These are phyloP conservation scores for Lipophrys pholis DNA, from an alignment of 2,113 vertebrate species.

Conservation along the genomic window DNA sequence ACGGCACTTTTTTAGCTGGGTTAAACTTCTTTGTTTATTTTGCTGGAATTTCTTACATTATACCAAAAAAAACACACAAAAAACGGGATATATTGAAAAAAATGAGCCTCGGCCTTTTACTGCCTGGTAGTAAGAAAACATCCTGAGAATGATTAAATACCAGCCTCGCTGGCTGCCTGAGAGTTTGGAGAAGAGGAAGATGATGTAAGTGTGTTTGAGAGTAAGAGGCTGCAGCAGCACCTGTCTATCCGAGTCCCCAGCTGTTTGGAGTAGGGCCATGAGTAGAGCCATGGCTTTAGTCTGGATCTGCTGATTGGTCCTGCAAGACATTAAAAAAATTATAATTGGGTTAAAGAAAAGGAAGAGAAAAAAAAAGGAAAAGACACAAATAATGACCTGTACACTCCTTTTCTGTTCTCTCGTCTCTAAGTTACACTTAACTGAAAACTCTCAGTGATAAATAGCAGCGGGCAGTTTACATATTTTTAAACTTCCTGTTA, in stretches of 20 bases:
- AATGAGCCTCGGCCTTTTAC: neutral
- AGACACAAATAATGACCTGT: neutral
- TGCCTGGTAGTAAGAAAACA: neutral
- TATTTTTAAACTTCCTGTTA: slow-evolving; percentile 38
- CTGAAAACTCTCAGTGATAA: neutral
- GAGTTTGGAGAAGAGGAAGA: neutral
- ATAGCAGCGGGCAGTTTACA: neutral
- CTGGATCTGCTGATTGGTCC: slow-evolving; percentile 92
- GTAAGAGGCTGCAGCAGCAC: slow-evolving; percentile 65
- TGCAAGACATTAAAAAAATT: slow-evolving; percentile 51
- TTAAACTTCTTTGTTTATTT: no score
- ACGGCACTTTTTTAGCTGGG: no score
- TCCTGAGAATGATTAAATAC: neutral
- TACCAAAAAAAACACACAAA: neutral
- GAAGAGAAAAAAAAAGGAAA: neutral
- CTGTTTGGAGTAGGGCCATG: slow-evolving; percentile 91
- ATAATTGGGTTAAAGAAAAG: neutral
- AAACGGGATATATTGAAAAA: neutral
- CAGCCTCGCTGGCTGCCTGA: neutral
- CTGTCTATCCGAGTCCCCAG: slow-evolving; percentile 83
- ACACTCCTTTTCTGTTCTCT: neutral
- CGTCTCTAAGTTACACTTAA: neutral
- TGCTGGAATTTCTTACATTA: no score
- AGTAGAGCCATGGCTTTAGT: slow-evolving; percentile 98
- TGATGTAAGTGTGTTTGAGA: neutral